A percentile compares a stretch with the other conserved stretches of the same genome.
Evolutionary conservation across 2,888 invertebrate species (phyloP).

Genomic region (Drosophila crucigera): DNA sequence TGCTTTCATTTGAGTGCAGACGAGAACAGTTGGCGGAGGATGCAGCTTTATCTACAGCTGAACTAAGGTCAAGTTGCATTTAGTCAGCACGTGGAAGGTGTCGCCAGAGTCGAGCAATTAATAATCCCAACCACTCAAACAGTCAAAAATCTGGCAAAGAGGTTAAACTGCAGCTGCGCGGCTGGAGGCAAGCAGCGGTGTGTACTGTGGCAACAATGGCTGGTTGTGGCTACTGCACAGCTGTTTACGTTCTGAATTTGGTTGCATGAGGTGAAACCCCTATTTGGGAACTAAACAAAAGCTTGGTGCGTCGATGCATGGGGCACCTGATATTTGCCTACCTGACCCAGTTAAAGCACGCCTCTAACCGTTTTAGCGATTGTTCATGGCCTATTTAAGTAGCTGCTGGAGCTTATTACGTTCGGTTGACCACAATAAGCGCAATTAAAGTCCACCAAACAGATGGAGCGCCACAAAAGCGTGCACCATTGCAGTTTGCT

Average conservation of each 20-base stretch:
- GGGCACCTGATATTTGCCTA: constrained; percentile 3
- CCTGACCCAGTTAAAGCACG: constrained; percentile 66
- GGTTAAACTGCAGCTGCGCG: constrained; percentile 57
- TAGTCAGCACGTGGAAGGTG: constrained; percentile 46
- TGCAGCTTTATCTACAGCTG: constrained; percentile 8
- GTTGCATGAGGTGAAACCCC: constrained; percentile 38
- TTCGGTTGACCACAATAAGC: constrained; percentile 61
- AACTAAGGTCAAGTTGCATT: constrained; percentile 72
- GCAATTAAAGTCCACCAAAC: constrained; percentile 73
- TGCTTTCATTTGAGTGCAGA: constrained; percentile 30
- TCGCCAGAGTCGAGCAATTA: constrained; percentile 61
- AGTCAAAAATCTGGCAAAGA: constrained; percentile 75
- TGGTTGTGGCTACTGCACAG: constrained; percentile 5
- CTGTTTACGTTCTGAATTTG: constrained; percentile 28
- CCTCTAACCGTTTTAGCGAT: constrained; percentile 1
- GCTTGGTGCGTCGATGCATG: constrained; percentile 1
- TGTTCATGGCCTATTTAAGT: constrained; percentile 36
- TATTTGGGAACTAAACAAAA: constrained; percentile 30
- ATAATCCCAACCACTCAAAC: constrained; percentile 73
- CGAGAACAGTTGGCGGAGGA: constrained; percentile 6
- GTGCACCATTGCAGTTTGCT: constrained; percentile 34
- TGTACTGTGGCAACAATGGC: constrained; percentile 14
- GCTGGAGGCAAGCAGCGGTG: constrained; percentile 20
- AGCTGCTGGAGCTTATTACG: constrained; percentile 59
- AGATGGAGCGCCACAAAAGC: constrained; percentile 44